Evolutionary conservation across 2,113 vertebrate species (phyloP).

Genomic region (Danionella cerebrum): DNA sequence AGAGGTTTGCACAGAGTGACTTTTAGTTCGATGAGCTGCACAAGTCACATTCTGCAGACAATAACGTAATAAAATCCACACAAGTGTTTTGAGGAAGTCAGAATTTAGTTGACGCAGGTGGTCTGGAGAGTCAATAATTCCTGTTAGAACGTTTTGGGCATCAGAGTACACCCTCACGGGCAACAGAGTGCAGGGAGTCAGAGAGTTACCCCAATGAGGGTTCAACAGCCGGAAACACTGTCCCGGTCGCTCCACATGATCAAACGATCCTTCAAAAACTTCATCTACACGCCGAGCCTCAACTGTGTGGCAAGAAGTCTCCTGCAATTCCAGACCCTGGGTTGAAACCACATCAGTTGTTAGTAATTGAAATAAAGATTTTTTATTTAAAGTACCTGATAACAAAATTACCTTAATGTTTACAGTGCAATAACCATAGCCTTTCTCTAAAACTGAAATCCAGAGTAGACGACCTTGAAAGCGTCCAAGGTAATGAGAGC

Average conservation of each 20-base stretch:
- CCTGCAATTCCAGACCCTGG: constrained; percentile 92
- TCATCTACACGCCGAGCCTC: constrained; percentile 92
- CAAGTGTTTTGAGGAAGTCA: constrained; percentile 85
- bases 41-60: constrained; percentile 58
- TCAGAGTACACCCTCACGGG: constrained; percentile 86
- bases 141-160: constrained; percentile 82
- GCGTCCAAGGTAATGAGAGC: constrained; percentile 91
- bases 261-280: constrained; percentile 85
- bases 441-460: constrained; percentile 87
- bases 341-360: constrained; percentile 10
- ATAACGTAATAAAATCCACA: constrained; percentile 84
- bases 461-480: constrained; percentile 93
- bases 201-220: constrained; percentile 81
- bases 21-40: constrained; percentile 44
- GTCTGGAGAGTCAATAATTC: constrained; percentile 89
- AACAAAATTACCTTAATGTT: constrained; percentile 81
- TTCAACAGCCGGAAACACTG: constrained; percentile 70
- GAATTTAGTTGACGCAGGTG: constrained; percentile 85
- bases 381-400: neutral
- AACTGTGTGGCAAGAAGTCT: constrained; percentile 93
- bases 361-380: neutral
- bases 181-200: constrained; percentile 81
- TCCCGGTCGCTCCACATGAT: constrained; percentile 66
- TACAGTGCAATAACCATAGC: constrained; percentile 89
- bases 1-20: constrained; percentile 48